phyloP scores from a whole-genome alignment of 1,140 invertebrate genomes.

The Neuroterus valhalla region DNA sequence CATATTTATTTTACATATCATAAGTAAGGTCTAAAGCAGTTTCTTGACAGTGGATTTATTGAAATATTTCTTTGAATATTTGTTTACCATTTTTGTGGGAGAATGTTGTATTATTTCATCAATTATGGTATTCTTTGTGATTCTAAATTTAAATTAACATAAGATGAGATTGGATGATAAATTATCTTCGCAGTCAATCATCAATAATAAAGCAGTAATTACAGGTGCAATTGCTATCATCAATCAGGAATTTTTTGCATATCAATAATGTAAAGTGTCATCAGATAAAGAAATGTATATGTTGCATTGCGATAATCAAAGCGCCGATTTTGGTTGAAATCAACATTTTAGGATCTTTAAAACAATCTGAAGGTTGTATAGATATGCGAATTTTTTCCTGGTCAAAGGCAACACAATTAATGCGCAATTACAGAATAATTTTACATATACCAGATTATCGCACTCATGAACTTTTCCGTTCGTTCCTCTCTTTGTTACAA shows the following conservation, averaged over 20 bases:
- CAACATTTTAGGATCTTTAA: background rate
- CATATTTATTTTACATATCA: too few species aligned
- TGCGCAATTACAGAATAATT: background rate
- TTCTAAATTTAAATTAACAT: too few species aligned
- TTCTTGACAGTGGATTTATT: too few species aligned
- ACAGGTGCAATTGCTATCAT: background rate
- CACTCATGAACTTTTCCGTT: too few species aligned
- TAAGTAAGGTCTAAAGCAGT: too few species aligned
- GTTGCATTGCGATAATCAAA: background rate
- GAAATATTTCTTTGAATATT: too few species aligned
- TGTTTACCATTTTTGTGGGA: too few species aligned
- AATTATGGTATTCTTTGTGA: too few species aligned
- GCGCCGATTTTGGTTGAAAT: background rate
- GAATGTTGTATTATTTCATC: too few species aligned
- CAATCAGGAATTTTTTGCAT: background rate
- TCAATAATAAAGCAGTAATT: background rate
- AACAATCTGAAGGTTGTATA: background rate
- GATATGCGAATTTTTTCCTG: background rate
- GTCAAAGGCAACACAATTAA: background rate
- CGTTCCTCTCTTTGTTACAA: too few species aligned
- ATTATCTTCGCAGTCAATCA: background rate
- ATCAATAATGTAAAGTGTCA: background rate
- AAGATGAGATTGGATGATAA: background rate
- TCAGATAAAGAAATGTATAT: background rate
- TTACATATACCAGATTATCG: too few species aligned